A percentile compares a stretch with the other conserved stretches of the same genome.
Conservation (phyloP, 2,888 invertebrate species). For the Lasioglossum oenotherae region DNA sequence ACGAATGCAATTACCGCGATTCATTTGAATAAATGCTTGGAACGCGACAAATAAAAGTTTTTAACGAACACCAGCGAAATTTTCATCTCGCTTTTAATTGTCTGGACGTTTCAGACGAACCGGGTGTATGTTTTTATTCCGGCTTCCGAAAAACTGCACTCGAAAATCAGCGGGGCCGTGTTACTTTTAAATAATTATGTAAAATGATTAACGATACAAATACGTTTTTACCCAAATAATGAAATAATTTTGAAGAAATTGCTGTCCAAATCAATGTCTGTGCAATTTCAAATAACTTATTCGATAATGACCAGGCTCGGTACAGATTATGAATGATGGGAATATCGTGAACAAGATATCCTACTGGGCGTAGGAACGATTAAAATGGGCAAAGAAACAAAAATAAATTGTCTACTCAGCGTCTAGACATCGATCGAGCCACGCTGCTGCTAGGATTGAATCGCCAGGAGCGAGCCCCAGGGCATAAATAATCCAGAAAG, state of each 20-base stretch:
- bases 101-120: not conserved
- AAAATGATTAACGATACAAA: not conserved
- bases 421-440: slow-evolving; percentile 49
- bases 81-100: not conserved
- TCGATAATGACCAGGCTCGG: no score
- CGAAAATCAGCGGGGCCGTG: not conserved
- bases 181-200: not conserved
- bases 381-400: not conserved
- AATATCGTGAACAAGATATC: slow-evolving; percentile 8
- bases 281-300: no score
- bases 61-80: not conserved
- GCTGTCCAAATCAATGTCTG: no score
- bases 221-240: no score
- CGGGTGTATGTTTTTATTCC: not conserved
- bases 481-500: slow-evolving; percentile 68
- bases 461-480: slow-evolving; percentile 19
- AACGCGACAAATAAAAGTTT: not conserved
- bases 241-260: no score
- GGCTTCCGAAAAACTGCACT: not conserved
- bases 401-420: slow-evolving; percentile 39
- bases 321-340: not conserved
- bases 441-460: slow-evolving; percentile 41
- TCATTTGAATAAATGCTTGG: not conserved
- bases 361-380: not conserved
- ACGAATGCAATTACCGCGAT: not conserved